phyloP scores from a whole-genome alignment of 2,888 invertebrate genomes.

The Ectemnius lituratus region DNA sequence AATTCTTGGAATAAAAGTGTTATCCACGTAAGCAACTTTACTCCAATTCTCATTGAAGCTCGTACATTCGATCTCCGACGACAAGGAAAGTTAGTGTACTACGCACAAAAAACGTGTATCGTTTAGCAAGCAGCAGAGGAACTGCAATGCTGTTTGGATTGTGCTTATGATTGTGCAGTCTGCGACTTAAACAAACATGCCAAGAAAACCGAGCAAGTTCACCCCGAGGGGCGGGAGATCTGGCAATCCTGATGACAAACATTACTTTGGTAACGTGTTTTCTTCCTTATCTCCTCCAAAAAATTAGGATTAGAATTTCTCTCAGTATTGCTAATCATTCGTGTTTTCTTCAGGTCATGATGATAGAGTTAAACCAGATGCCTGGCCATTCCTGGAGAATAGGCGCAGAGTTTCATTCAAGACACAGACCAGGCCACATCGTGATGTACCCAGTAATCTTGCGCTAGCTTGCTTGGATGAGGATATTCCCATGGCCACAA shows the following conservation, averaged over 20 bases:
- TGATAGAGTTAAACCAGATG: slow-evolving; percentile 58
- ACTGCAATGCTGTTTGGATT: slow-evolving; percentile 19
- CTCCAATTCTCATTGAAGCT: too few relatives aligned
- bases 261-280: slow-evolving; percentile 62
- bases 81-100: neutral
- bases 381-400: slow-evolving; percentile 33
- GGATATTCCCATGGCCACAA: slow-evolving; percentile 67
- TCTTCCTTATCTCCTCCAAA: neutral
- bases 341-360: slow-evolving; percentile 63
- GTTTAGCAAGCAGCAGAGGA: slow-evolving; percentile 15
- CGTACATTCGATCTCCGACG: neutral
- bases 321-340: neutral
- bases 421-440: slow-evolving; percentile 50
- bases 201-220: slow-evolving; percentile 63
- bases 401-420: slow-evolving; percentile 71
- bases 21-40: too few relatives aligned
- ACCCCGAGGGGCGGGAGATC: slow-evolving; percentile 52
- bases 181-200: slow-evolving; percentile 58
- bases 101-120: neutral
- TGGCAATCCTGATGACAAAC: slow-evolving; percentile 53
- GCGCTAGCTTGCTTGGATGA: slow-evolving; percentile 64
- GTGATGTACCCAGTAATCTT: slow-evolving; percentile 42
- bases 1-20: too few relatives aligned
- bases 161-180: slow-evolving; percentile 21
- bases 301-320: neutral